These are phyloP conservation scores for Pinna nobilis DNA, from an alignment of 1,140 invertebrate species.

Conservation along the genomic window DNA sequence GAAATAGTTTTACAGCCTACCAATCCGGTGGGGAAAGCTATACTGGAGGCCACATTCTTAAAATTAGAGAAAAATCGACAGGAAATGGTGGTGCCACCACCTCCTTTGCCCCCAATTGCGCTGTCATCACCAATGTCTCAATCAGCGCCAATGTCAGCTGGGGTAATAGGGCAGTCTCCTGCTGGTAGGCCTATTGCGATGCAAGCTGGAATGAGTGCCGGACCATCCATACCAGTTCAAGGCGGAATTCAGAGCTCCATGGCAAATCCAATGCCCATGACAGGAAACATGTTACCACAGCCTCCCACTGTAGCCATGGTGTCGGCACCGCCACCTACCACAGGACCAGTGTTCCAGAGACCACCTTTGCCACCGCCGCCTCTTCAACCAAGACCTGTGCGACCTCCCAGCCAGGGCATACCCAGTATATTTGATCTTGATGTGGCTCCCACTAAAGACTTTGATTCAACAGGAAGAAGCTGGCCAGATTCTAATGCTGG, in stretches of 20 bases:
- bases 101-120: conserved; percentile 26
- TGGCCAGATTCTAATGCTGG: too few species aligned
- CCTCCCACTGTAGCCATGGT: background rate
- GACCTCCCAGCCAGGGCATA: background rate
- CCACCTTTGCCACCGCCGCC: background rate
- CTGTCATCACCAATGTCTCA: conserved; percentile 5
- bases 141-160: background rate
- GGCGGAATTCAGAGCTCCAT: background rate
- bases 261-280: background rate
- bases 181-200: conserved; percentile 9
- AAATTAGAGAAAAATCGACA: conserved; percentile 23
- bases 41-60: conserved; percentile 30
- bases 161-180: background rate
- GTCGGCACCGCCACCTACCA: background rate
- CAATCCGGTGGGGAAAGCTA: conserved; percentile 35
- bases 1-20: conserved; percentile 29
- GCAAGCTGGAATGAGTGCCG: background rate
- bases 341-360: background rate
- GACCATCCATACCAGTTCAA: background rate
- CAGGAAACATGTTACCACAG: background rate
- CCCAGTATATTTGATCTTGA: conserved; percentile 17
- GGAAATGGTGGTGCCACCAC: conserved; percentile 24
- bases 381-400: background rate
- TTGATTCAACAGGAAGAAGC: background rate
- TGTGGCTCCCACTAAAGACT: conserved; percentile 10